Evolutionary conservation across 1,140 invertebrate genomes (phyloP).

Genomic region (Potamilus streckersoni): DNA sequence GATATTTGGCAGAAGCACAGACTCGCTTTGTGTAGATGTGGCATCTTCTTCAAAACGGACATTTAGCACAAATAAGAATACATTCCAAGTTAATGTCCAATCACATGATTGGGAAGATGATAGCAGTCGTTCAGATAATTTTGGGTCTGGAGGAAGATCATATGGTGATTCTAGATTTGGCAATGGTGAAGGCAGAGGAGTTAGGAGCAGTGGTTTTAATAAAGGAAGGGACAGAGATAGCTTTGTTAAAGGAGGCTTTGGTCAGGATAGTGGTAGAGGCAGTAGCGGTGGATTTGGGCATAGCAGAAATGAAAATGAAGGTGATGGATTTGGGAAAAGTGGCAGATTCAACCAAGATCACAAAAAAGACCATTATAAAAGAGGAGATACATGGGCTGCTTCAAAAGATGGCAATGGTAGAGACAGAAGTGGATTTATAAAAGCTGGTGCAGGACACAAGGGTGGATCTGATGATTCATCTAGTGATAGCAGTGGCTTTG

Average conservation of each 20-base stretch:
- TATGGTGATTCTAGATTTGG: conserved; percentile 14
- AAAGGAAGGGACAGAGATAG: conserved; percentile 13
- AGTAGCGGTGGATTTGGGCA: conserved; percentile 18
- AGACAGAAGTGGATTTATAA: too few species aligned
- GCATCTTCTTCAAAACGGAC: too few species aligned
- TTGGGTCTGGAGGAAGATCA: conserved; percentile 7
- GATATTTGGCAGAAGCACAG: conserved; percentile 39
- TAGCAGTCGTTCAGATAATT: conserved; percentile 16
- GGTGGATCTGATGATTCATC: too few species aligned
- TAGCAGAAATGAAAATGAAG: not conserved
- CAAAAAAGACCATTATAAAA: too few species aligned
- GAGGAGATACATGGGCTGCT: too few species aligned
- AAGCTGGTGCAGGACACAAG: too few species aligned
- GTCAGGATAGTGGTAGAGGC: conserved; percentile 20
- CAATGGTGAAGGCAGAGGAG: not conserved
- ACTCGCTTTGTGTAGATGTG: conserved; percentile 9
- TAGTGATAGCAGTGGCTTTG: too few species aligned
- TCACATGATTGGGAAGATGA: not conserved
- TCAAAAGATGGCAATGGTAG: too few species aligned
- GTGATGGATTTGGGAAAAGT: not conserved
- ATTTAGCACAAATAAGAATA: too few species aligned
- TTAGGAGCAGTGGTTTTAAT: conserved; percentile 3
- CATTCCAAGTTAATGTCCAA: too few species aligned
- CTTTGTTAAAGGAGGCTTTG: conserved; percentile 11
- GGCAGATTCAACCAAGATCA: not conserved